Evolutionary conservation across 2,888 invertebrate species (phyloP).

Genomic region (Hartigia nigra): DNA sequence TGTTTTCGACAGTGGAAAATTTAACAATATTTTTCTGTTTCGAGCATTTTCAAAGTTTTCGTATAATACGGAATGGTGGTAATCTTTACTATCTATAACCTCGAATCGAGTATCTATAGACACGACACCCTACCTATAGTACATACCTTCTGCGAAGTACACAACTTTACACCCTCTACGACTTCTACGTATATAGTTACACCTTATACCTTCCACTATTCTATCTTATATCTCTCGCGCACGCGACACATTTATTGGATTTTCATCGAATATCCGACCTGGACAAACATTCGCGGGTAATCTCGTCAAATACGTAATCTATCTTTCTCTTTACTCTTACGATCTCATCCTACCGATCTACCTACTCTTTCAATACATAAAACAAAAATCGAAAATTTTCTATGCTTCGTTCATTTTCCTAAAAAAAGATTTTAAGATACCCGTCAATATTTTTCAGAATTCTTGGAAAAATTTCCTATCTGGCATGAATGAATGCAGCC

Average conservation of each 20-base stretch:
- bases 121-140: not conserved
- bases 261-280: not conserved
- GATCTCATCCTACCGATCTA: not conserved
- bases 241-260: constrained; percentile 1
- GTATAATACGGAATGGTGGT: not conserved
- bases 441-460: not conserved
- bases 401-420: not conserved
- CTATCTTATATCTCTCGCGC: not conserved
- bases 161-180: not conserved
- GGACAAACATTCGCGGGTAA: not conserved
- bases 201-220: not conserved
- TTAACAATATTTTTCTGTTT: constrained; percentile 47
- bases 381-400: not conserved
- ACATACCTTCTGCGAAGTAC: not conserved
- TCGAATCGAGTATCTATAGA: not conserved
- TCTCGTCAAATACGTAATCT: not conserved
- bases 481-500: not conserved
- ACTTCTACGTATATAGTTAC: not conserved
- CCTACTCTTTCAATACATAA: not conserved
- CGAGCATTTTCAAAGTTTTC: constrained; percentile 16
- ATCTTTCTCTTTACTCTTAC: not conserved
- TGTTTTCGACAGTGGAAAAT: constrained; percentile 52
- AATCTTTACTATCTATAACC: not conserved
- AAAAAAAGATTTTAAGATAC: not conserved
- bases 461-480: too few species aligned